Conservation (phyloP, 2,797 vertebrate species). For the Karalla daura region DNA sequence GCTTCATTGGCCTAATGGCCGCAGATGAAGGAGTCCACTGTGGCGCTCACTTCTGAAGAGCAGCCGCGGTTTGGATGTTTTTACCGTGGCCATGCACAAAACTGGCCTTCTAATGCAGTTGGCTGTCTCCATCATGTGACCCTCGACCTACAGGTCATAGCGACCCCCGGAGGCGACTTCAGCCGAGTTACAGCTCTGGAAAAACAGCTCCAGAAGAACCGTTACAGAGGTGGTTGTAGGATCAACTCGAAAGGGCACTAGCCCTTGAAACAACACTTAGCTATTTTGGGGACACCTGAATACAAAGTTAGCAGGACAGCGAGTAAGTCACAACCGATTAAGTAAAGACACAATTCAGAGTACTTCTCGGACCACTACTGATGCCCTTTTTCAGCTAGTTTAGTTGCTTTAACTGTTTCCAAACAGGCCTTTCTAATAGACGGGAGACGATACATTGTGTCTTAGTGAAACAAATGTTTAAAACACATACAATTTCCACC, state of each 20-base stretch:
- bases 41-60: background rate
- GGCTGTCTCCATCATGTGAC: background rate
- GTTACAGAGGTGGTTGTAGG: background rate
- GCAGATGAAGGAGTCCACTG: background rate
- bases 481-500: too few species aligned
- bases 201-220: conserved; percentile 5
- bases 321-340: background rate
- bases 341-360: background rate
- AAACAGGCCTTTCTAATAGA: background rate
- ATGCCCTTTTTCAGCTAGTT: background rate
- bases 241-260: background rate
- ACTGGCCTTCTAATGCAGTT: background rate
- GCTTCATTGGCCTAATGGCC: background rate
- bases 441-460: background rate
- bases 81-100: background rate
- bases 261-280: background rate
- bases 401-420: background rate
- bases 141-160: background rate
- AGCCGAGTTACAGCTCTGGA: background rate
- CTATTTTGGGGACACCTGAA: background rate
- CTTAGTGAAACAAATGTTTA: background rate
- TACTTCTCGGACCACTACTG: background rate
- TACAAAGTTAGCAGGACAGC: background rate
- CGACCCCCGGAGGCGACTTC: conserved; percentile 1
- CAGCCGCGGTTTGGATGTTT: background rate